Percentiles rank a stretch among this genome's conserved stretches.
phyloP scores from a whole-genome alignment of 2,888 invertebrate species.

The Pocota personata region DNA sequence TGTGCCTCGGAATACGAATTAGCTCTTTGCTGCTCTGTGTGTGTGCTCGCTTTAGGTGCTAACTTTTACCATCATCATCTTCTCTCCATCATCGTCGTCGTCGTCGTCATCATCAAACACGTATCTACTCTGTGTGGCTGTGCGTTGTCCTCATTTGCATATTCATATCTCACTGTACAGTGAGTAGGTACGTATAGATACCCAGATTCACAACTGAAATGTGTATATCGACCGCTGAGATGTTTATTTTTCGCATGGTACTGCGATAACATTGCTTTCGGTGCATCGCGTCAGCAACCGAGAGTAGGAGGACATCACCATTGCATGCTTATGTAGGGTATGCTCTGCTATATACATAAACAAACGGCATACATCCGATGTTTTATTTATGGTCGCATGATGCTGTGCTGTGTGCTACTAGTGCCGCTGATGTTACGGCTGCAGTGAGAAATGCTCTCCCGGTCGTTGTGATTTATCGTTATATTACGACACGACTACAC shows the following conservation, averaged over 20 bases:
- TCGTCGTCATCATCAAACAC: constrained; percentile 8
- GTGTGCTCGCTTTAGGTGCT: constrained; percentile 20
- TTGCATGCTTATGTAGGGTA: constrained; percentile 9
- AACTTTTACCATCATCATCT: constrained; percentile 38
- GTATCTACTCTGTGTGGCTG: neutral
- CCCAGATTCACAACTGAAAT: constrained; percentile 13
- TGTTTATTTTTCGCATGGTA: constrained; percentile 67
- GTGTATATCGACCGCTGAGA: constrained; percentile 59
- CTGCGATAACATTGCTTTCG: constrained; percentile 58
- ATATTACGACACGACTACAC: constrained; percentile 49
- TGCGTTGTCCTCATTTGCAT: constrained; percentile 69
- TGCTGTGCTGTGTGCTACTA: neutral
- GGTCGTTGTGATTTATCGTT: constrained; percentile 69
- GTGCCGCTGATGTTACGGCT: constrained; percentile 9
- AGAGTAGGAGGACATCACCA: constrained; percentile 39
- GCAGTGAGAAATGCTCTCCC: constrained; percentile 55
- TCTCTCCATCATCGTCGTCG: constrained; percentile 15
- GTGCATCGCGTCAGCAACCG: constrained; percentile 24
- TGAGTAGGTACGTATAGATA: constrained; percentile 13
- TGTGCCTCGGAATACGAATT: constrained; percentile 56
- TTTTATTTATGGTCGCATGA: constrained; percentile 67
- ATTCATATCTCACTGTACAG: constrained; percentile 55
- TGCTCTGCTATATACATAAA: constrained; percentile 4
- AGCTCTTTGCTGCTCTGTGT: constrained; percentile 14
- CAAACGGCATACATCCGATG: constrained; percentile 56